A percentile compares a stretch with the other conserved stretches of the same genome.
These are phyloP conservation scores for Pelusios castaneus DNA, from an alignment of 2,113 vertebrate genomes.

Conservation along the genomic window DNA sequence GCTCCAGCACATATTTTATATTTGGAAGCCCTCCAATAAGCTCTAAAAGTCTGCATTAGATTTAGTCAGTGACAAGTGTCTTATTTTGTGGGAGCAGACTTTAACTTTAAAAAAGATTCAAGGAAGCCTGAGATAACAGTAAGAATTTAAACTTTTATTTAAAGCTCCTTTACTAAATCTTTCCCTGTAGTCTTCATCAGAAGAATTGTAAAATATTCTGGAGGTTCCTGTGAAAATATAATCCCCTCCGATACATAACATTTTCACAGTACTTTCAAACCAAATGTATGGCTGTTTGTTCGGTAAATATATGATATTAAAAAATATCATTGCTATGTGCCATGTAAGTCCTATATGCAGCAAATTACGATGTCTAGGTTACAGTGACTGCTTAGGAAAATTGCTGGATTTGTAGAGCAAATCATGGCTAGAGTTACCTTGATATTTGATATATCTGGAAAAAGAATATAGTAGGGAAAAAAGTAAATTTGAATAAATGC, in stretches of 20 bases:
- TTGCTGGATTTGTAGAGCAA: background rate
- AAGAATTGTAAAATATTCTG: background rate
- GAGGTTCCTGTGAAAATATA: background rate
- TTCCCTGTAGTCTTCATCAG: background rate
- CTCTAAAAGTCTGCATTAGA: constrained; percentile 40
- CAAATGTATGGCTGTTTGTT: background rate
- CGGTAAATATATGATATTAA: background rate
- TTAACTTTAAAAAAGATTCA: background rate
- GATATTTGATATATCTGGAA: background rate
- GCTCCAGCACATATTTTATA: background rate
- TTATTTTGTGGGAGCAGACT: background rate
- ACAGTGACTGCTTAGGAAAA: background rate
- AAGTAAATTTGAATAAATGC: background rate
- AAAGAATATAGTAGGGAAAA: background rate
- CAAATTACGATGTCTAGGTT: background rate
- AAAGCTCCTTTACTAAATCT: background rate
- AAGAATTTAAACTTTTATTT: background rate
- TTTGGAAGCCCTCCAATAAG: constrained; percentile 14
- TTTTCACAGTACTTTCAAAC: background rate
- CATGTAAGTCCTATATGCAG: background rate
- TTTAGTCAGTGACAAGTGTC: constrained; percentile 21
- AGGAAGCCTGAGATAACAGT: background rate
- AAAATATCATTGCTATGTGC: background rate
- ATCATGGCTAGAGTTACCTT: background rate
- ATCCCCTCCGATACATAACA: background rate